Conservation (phyloP, 1,140 invertebrate genomes). For the Colletes latitarsis region DNA sequence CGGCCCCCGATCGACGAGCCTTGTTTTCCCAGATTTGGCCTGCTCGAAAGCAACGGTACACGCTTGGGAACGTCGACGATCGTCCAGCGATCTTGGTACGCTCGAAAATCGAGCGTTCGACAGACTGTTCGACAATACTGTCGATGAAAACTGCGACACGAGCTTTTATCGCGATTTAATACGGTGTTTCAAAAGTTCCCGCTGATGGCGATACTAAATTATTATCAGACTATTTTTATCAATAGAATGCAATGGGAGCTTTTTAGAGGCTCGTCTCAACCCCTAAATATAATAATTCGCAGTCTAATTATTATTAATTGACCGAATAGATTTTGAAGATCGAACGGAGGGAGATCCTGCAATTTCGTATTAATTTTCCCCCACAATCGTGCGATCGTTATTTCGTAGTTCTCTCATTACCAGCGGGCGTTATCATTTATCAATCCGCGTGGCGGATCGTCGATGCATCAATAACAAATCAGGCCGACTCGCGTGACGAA, state of each 20-base stretch:
- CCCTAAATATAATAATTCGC: no score
- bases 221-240: no score
- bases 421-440: slow-evolving; percentile 24
- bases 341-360: no score
- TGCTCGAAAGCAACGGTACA: not conserved
- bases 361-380: no score
- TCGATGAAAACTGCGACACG: not conserved
- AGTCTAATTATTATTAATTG: no score
- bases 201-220: no score
- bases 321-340: no score
- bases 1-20: not conserved
- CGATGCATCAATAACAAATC: slow-evolving; percentile 13
- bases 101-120: not conserved
- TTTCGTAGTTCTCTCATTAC: not conserved
- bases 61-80: not conserved
- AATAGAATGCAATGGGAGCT: no score
- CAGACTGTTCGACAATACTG: not conserved
- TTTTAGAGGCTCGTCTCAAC: no score
- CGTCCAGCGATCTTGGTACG: not conserved
- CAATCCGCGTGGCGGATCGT: not conserved
- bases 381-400: not conserved
- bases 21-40: not conserved
- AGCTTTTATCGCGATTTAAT: no score
- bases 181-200: no score
- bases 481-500: not conserved